Evolutionary conservation across 2,888 invertebrate genomes (phyloP), one percentile per base, ranked within the genome.

Genomic region (Biston stratarius): DNA sequence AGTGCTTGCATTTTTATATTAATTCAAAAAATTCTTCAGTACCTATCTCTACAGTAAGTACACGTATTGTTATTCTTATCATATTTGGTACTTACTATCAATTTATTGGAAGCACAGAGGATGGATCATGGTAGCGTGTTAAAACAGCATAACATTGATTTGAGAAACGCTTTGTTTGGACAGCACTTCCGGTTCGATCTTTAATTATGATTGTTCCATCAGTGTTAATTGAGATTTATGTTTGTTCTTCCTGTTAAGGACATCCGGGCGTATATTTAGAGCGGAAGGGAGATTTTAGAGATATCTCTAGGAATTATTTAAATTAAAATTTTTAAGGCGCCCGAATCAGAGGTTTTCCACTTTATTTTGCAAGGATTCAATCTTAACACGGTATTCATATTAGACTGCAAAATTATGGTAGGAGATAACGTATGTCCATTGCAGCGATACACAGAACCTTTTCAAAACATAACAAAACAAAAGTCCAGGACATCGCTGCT

Each of bases 101-200:
- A 38, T 15, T 10, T 11, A 14, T 12, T 56, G 69, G 71, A 64
- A 75, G 74, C 74, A 77, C 74, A 77, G 56, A 64, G 57, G 51
- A 49, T 24, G 57, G 77, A 78, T 74, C 77, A 77, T 74, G 81
- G 79, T 75, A 76, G 77, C 81, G 80, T 74, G 70, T 74, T 77
- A 77, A 81, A 81, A 74, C 67, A 73, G 76, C 79, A 74, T 81
- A 76, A 74, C 77, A 83, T 83, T 78, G 79, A 78, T 83, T 81
- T 73, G 64, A 69, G 72, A 77, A 71, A 73, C 73, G 75, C 70
- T 77, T 75, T 73, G 74, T 73, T 70, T 69, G 61, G 64, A 66
- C 70, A 12, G 64, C 45, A 64, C 67, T 73, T 74, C 73, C 72
- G 69, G 70, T 58, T 61, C 49, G 34, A 61, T 67, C 63, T 69